Conservation (phyloP, 2,797 vertebrate genomes). For the Amblyopsis hoosieri region DNA sequence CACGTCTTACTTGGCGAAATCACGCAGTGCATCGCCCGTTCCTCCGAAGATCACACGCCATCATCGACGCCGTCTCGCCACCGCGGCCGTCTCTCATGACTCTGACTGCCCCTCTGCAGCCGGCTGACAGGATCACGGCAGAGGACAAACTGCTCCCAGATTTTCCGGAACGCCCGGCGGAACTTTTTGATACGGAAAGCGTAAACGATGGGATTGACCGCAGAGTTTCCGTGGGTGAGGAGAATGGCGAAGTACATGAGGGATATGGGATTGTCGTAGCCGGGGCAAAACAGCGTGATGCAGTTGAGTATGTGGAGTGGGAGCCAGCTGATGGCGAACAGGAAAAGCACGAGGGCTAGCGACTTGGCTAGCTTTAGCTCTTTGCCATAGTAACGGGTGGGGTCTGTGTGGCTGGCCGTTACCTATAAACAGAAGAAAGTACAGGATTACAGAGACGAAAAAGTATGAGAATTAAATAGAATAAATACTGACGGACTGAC, state of each 20-base stretch:
- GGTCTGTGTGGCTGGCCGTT: conserved; percentile 83
- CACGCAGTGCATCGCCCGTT: too few relatives aligned
- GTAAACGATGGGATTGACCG: conserved; percentile 96
- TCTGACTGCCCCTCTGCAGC: conserved; percentile 65
- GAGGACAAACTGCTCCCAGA: conserved; percentile 92
- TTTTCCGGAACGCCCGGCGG: conserved; percentile 88
- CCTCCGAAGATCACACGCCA: conserved; percentile 61
- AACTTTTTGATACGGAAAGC: conserved; percentile 98
- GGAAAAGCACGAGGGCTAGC: conserved; percentile 90
- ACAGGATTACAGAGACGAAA: background rate
- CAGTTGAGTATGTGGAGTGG: conserved; percentile 94
- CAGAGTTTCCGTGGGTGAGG: conserved; percentile 92
- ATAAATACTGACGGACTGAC: too few relatives aligned
- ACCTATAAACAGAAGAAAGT: conserved; percentile 58
- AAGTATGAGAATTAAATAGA: too few relatives aligned
- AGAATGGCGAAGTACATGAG: conserved; percentile 90
- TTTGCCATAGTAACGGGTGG: conserved; percentile 92
- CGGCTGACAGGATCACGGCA: conserved; percentile 75
- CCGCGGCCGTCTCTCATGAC: conserved; percentile 55
- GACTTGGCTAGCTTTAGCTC: conserved; percentile 97
- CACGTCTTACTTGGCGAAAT: too few relatives aligned
- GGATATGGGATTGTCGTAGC: conserved; percentile 71
- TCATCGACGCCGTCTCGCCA: conserved; percentile 61
- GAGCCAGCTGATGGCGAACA: conserved; percentile 95
- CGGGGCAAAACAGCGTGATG: conserved; percentile 88